Evolutionary conservation across 2,888 invertebrate genomes (phyloP).

Genomic region (Marronus borbonicus): DNA sequence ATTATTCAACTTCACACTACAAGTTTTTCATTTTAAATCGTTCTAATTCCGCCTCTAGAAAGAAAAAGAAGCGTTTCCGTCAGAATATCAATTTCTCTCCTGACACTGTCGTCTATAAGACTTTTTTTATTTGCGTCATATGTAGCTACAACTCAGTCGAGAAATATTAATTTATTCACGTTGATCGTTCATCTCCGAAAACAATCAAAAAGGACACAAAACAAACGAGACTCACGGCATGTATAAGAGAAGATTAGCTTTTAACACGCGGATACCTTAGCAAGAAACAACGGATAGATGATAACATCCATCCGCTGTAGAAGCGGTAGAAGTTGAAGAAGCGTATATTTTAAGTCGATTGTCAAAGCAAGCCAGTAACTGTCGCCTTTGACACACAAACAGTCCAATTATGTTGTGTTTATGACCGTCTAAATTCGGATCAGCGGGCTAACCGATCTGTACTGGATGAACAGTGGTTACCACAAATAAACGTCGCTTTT

Average conservation of each 20-base stretch:
- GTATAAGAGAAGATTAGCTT: background rate
- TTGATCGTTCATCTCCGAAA: constrained; percentile 7
- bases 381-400: constrained; percentile 69
- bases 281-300: background rate
- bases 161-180: constrained; percentile 13
- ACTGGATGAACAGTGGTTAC: constrained; percentile 14
- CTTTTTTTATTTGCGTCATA: constrained; percentile 4
- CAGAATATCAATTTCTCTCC: constrained; percentile 19
- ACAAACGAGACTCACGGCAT: background rate
- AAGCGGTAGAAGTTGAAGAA: constrained; percentile 15
- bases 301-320: background rate
- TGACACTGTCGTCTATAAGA: background rate
- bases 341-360: constrained; percentile 59
- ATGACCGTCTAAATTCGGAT: constrained; percentile 67
- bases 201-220: background rate
- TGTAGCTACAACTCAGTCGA: constrained; percentile 6
- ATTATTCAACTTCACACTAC: constrained; percentile 21
- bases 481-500: background rate
- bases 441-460: constrained; percentile 29
- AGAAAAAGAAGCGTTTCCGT: background rate
- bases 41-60: constrained; percentile 18
- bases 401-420: constrained; percentile 70
- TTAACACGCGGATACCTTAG: background rate
- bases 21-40: constrained; percentile 35
- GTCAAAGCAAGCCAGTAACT: constrained; percentile 69